Percentiles rank a stretch among this genome's conserved stretches.
Evolutionary conservation across 1,140 invertebrate genomes (phyloP).

Genomic region (Belonocnema kinseyi): DNA sequence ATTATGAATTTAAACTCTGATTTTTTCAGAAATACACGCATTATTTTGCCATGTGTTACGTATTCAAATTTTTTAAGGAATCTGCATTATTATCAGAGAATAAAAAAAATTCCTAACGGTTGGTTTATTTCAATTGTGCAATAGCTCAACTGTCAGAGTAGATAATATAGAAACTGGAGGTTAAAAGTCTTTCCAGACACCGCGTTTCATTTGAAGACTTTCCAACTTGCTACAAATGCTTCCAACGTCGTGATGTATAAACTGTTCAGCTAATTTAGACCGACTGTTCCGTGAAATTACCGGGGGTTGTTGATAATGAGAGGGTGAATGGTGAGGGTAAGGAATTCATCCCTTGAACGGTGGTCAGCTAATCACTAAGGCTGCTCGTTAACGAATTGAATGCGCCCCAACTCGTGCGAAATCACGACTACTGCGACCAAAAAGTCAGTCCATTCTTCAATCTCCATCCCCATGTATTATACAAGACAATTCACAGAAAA

Average conservation of each 20-base stretch:
- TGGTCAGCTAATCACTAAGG: slow-evolving; percentile 66
- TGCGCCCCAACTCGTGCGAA: slow-evolving; percentile 54
- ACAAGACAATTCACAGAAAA: no score
- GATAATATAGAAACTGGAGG: no score
- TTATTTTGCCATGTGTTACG: no score
- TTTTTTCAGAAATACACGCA: no score
- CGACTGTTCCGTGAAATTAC: slow-evolving; percentile 72
- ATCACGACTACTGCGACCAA: slow-evolving; percentile 49
- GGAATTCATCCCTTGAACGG: slow-evolving; percentile 61
- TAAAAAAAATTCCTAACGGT: no score
- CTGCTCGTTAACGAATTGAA: slow-evolving; percentile 70
- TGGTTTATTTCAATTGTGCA: no score
- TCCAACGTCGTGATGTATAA: slow-evolving; percentile 43
- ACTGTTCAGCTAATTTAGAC: slow-evolving; percentile 64
- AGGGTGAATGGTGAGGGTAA: slow-evolving; percentile 63
- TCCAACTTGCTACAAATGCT: slow-evolving; percentile 33
- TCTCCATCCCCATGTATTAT: slow-evolving; percentile 33
- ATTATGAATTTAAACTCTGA: no score
- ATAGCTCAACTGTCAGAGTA: no score
- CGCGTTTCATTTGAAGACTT: slow-evolving; percentile 6
- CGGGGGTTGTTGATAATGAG: slow-evolving; percentile 65
- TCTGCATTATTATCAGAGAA: no score
- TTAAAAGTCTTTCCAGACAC: not conserved
- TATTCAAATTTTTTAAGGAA: no score
- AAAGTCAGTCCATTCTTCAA: slow-evolving; percentile 45